Evolutionary conservation across 2,888 invertebrate species (phyloP).

Genomic region (Tipula unca): DNA sequence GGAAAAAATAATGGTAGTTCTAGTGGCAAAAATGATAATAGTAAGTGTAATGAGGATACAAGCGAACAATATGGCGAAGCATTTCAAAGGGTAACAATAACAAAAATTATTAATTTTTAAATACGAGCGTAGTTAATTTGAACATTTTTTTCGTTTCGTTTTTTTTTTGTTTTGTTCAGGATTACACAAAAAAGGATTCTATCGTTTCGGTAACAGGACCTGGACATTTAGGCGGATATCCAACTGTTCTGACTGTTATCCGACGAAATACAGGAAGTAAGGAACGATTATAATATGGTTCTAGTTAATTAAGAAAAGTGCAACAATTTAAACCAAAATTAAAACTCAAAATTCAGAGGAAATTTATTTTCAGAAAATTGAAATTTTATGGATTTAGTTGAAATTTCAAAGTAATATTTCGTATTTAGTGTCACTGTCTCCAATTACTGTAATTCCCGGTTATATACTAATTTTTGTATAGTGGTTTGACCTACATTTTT

Average conservation of each 20-base stretch:
- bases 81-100: not conserved
- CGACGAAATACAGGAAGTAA: constrained; percentile 41
- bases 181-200: constrained; percentile 40
- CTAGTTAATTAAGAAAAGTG: not conserved
- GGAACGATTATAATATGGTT: constrained; percentile 26
- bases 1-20: constrained; percentile 35
- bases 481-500: too few species aligned
- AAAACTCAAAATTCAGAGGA: not conserved
- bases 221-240: constrained; percentile 34
- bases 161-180: constrained; percentile 29
- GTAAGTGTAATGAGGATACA: not conserved
- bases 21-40: constrained; percentile 27
- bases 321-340: not conserved
- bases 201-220: constrained; percentile 40
- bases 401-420: too few species aligned
- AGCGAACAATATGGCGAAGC: not conserved
- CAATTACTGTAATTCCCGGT: too few species aligned
- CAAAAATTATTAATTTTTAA: not conserved
- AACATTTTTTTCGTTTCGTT: not conserved
- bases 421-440: too few species aligned
- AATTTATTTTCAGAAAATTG: too few species aligned
- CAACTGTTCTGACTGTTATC: constrained; percentile 36
- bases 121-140: not conserved
- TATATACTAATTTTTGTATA: too few species aligned
- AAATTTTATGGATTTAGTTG: too few species aligned